Evolutionary conservation across 2,888 invertebrate species (phyloP).

Genomic region (Leucophenga montana): DNA sequence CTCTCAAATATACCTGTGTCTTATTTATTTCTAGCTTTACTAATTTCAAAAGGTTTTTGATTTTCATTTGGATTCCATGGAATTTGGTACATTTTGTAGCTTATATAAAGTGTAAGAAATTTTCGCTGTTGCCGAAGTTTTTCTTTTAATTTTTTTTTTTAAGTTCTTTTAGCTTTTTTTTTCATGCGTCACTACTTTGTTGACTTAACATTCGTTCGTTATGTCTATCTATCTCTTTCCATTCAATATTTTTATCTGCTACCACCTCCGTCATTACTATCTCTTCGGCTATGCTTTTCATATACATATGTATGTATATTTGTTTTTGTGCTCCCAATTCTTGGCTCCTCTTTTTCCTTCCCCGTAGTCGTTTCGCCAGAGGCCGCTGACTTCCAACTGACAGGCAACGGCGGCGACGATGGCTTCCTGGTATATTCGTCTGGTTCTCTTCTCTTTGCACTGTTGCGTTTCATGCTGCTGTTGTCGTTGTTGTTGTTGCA

Average conservation of each 20-base stretch:
- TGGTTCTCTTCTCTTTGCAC: neutral
- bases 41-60: too few relatives aligned
- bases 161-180: slow-evolving; percentile 10
- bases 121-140: neutral
- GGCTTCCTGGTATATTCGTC: slow-evolving; percentile 54
- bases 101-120: too few relatives aligned
- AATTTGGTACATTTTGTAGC: too few relatives aligned
- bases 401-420: slow-evolving; percentile 14
- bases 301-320: slow-evolving; percentile 32
- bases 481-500: slow-evolving; percentile 41
- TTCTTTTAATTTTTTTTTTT: slow-evolving; percentile 8
- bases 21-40: too few relatives aligned
- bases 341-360: slow-evolving; percentile 53
- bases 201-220: neutral
- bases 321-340: slow-evolving; percentile 33
- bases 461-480: neutral
- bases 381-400: slow-evolving; percentile 21
- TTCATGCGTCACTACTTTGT: slow-evolving; percentile 17
- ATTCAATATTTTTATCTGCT: neutral
- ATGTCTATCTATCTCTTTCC: slow-evolving; percentile 3
- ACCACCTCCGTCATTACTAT: too few relatives aligned
- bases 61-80: too few relatives aligned
- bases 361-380: neutral
- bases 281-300: slow-evolving; percentile 12
- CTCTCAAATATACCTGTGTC: too few relatives aligned